Conservation (phyloP, 2,888 invertebrate genomes). For the Diaperis boleti region DNA sequence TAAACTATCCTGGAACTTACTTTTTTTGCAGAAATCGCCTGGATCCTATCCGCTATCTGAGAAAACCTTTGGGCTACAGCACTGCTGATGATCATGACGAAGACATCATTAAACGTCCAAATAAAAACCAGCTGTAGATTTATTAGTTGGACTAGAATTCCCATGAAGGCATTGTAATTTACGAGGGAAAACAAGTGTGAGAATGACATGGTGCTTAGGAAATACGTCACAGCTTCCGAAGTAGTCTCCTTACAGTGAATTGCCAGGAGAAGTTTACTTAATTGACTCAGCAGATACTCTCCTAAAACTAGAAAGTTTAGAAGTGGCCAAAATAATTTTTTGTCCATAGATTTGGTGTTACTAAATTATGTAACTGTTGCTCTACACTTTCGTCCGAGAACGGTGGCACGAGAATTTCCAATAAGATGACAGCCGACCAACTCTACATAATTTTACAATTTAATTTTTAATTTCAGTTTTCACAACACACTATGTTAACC, state of each 20-base stretch:
- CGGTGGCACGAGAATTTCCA: no score
- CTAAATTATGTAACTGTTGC: no score
- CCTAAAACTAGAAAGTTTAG: conserved; percentile 36
- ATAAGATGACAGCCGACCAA: no score
- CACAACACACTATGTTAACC: no score
- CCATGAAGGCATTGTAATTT: conserved; percentile 42
- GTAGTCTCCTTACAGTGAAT: conserved; percentile 39
- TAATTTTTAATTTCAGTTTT: no score
- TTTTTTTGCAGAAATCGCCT: conserved; percentile 38
- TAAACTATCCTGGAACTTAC: conserved; percentile 30
- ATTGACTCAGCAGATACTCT: conserved; percentile 44
- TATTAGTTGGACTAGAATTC: conserved; percentile 58
- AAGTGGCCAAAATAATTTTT: no score
- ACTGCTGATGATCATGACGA: conserved; percentile 78
- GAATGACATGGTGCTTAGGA: conserved; percentile 44
- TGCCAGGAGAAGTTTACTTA: conserved; percentile 40
- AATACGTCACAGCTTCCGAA: conserved; percentile 42
- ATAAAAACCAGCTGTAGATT: conserved; percentile 73
- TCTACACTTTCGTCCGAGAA: no score
- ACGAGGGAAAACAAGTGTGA: conserved; percentile 44
- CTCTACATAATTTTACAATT: no score
- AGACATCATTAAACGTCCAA: conserved; percentile 79
- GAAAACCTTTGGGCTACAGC: conserved; percentile 74
- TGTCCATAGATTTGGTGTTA: no score
- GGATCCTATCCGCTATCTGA: conserved; percentile 58